Evolutionary conservation across 2,888 invertebrate genomes (phyloP).

Genomic region (Ochropleura leucogaster): DNA sequence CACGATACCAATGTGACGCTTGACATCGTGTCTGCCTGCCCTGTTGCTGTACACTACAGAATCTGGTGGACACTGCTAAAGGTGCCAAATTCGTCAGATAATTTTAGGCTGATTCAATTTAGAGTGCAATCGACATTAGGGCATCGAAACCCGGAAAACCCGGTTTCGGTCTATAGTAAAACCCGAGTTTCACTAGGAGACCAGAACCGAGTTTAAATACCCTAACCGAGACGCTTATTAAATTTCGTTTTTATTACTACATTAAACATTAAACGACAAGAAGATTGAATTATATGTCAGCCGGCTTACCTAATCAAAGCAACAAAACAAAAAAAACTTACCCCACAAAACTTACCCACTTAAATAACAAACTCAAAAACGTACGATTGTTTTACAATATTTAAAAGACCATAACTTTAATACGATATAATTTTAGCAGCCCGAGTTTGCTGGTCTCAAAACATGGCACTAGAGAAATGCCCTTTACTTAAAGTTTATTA

Average conservation of each 20-base stretch:
- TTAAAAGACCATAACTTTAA: slow-evolving; percentile 17
- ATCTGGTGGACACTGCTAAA: too few relatives aligned
- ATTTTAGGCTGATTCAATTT: too few relatives aligned
- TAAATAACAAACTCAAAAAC: slow-evolving; percentile 23
- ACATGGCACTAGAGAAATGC: slow-evolving; percentile 60
- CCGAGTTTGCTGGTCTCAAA: slow-evolving; percentile 35
- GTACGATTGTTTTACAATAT: slow-evolving; percentile 37
- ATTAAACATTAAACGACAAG: too few relatives aligned
- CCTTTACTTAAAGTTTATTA: slow-evolving; percentile 77
- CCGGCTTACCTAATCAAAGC: slow-evolving; percentile 2
- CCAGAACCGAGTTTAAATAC: too few relatives aligned
- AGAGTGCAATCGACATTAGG: too few relatives aligned
- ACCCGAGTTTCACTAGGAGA: too few relatives aligned
- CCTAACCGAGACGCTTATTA: neutral
- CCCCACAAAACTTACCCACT: slow-evolving; percentile 3
- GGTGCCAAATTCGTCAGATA: too few relatives aligned
- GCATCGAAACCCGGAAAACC: too few relatives aligned
- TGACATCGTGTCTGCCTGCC: too few relatives aligned
- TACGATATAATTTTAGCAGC: slow-evolving; percentile 36
- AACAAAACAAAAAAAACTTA: neutral
- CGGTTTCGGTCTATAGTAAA: too few relatives aligned
- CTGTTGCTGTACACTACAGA: too few relatives aligned
- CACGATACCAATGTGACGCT: too few relatives aligned
- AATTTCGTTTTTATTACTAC: neutral
- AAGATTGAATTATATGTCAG: neutral